These are phyloP conservation scores for Tyria jacobaeae DNA, from an alignment of 2,888 invertebrate genomes.

Conservation along the genomic window DNA sequence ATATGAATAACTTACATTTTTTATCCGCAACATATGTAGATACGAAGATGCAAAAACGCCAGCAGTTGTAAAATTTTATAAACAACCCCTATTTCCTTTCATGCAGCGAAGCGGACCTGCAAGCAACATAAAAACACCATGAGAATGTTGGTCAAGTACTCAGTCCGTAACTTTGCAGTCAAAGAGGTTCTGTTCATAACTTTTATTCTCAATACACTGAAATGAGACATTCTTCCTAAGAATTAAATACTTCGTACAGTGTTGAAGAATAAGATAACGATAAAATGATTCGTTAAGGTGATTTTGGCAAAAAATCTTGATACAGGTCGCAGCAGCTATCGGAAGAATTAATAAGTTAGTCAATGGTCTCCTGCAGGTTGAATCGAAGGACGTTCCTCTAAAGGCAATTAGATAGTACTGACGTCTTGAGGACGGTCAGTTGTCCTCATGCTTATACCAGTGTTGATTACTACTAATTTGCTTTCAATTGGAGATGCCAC, in stretches of 20 bases:
- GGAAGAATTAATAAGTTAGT: no score
- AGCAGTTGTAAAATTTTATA: slow-evolving; percentile 67
- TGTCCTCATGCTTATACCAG: no score
- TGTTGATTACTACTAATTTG: no score
- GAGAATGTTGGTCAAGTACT: slow-evolving; percentile 54
- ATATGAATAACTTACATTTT: background rate
- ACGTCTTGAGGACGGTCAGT: no score
- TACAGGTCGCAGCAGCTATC: no score
- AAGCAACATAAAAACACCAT: slow-evolving; percentile 57
- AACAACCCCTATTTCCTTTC: slow-evolving; percentile 76
- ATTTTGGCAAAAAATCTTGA: no score
- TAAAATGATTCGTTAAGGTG: no score
- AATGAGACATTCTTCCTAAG: background rate
- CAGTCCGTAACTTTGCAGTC: slow-evolving; percentile 27
- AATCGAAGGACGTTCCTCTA: no score
- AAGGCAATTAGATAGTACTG: no score
- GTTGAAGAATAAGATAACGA: no score
- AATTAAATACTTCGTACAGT: background rate
- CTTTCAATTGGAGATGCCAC: no score
- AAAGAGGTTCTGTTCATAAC: slow-evolving; percentile 33
- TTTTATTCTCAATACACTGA: background rate
- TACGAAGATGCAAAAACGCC: slow-evolving; percentile 47
- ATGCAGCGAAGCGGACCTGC: slow-evolving; percentile 65
- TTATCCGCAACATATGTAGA: slow-evolving; percentile 10
- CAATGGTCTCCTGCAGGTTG: no score